Evolutionary conservation across 2,888 invertebrate genomes (phyloP).

Genomic region (Busseola fusca): DNA sequence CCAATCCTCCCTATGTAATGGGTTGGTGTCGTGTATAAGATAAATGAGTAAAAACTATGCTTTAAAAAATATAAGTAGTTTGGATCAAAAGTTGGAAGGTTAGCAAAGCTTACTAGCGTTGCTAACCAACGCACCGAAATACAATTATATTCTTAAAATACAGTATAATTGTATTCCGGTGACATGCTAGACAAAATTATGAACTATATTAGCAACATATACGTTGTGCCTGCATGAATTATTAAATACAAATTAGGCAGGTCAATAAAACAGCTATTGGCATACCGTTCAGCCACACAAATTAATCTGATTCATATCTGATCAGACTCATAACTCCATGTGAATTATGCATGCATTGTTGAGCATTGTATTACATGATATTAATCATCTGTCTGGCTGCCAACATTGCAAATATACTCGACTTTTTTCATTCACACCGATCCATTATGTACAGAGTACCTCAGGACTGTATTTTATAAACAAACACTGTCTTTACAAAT

Average conservation of each 20-base stretch:
- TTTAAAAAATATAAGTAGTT: background rate
- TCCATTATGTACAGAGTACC: slow-evolving; percentile 19
- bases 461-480: slow-evolving; percentile 35
- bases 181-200: background rate
- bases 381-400: slow-evolving; percentile 56
- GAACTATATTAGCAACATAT: background rate
- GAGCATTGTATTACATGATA: slow-evolving; percentile 64
- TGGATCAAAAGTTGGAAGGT: background rate
- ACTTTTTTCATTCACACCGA: slow-evolving; percentile 28
- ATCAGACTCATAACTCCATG: slow-evolving; percentile 57
- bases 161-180: too few relatives aligned
- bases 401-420: slow-evolving; percentile 33
- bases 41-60: background rate
- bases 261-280: slow-evolving; percentile 9
- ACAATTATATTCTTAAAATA: too few relatives aligned
- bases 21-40: background rate
- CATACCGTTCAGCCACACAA: slow-evolving; percentile 10
- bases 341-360: slow-evolving; percentile 64
- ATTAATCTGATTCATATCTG: slow-evolving; percentile 51
- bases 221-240: background rate
- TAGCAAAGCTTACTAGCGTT: too few relatives aligned
- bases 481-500: slow-evolving; percentile 45
- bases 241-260: slow-evolving; percentile 8
- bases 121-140: too few relatives aligned
- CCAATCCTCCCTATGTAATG: background rate